A percentile compares a stretch with the other conserved stretches of the same genome.
Evolutionary conservation across 1,140 invertebrate genomes (phyloP).

Genomic region (Aleiodes sp.): DNA sequence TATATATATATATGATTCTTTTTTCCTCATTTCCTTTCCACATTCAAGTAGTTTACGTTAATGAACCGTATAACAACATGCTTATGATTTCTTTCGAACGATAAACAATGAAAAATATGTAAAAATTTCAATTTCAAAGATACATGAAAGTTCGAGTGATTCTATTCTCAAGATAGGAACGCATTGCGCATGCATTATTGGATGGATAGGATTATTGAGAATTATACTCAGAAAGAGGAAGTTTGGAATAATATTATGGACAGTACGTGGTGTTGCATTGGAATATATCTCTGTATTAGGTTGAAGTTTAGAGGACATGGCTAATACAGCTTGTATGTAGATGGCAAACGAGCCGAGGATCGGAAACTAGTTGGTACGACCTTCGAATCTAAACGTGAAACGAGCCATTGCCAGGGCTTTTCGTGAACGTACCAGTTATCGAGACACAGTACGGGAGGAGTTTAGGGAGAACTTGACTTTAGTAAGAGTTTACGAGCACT

Average conservation of each 20-base stretch:
- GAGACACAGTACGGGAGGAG: conserved; percentile 62
- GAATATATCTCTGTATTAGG: neutral
- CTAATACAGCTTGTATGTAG: neutral
- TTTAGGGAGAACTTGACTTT: conserved; percentile 56
- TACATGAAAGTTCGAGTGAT: neutral
- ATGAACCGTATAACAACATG: no score
- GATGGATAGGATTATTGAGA: neutral
- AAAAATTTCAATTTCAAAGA: no score
- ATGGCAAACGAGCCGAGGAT: conserved; percentile 21
- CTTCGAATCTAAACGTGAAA: conserved; percentile 42
- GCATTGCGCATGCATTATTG: neutral
- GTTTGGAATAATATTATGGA: neutral
- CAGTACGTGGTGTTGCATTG: conserved; percentile 3
- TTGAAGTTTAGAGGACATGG: neutral
- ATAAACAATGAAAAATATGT: no score
- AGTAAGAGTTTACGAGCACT: conserved; percentile 64
- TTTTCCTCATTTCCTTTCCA: no score
- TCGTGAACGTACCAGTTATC: conserved; percentile 22
- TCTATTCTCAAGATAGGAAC: neutral
- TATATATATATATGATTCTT: no score
- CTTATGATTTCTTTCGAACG: no score
- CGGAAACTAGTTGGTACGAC: conserved; percentile 44
- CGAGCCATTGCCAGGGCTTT: conserved; percentile 41
- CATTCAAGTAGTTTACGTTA: no score
- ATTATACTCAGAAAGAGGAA: neutral